Base-by-base conservation (phyloP, 2,797 vertebrate species). In the Poecilia wingei region DNA sequence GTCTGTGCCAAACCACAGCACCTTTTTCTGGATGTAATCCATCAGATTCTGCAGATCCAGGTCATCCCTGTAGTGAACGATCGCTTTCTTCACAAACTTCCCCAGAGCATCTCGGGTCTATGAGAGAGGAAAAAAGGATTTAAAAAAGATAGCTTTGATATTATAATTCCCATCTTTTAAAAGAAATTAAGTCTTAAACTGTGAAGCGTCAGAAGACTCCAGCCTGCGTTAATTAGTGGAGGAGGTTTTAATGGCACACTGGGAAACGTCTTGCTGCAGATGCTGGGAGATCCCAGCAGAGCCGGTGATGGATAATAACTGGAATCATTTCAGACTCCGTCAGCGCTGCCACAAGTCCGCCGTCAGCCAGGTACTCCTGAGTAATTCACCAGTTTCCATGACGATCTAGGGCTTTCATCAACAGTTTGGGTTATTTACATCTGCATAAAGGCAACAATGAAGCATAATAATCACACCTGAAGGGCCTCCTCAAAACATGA, bases 1-100 rank as follows among this genome's bases (percentile, higher is more conserved):
- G 18, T 68, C 68, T 70, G 20, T 4, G 45, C 70, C 51, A 79
- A 75, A 76, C 72, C 74, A 12, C 25, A 94, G 61, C 79, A 95
- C 96, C 96, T 96, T 95, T 92, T 95, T 95, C 86, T 96, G 96
- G 76, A 96, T 95, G 90, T 96, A 95, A 87, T 96, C 96, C 94
- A 96, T 95, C 87, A 96, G 91, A 89, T 96, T 96, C 87, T 96
- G 95, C 83, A 96, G 93, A 91, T 96, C 96, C 91, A 95, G 89
- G 91, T 96, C 96, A 57, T 96, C 96, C 79, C 95, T 91, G 85
- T 96, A 96, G 88, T 96, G 95, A 74, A 95, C 94, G 2, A 96
- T 96, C 75, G 96, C 95, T 90, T 95, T 96, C 89, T 94, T 95
- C 88, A 96, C 92, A 81, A 96, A 95, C 85, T 93, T 94, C 36